Evolutionary conservation across 2,888 invertebrate genomes (phyloP).

Genomic region (Serripes groenlandicus): DNA sequence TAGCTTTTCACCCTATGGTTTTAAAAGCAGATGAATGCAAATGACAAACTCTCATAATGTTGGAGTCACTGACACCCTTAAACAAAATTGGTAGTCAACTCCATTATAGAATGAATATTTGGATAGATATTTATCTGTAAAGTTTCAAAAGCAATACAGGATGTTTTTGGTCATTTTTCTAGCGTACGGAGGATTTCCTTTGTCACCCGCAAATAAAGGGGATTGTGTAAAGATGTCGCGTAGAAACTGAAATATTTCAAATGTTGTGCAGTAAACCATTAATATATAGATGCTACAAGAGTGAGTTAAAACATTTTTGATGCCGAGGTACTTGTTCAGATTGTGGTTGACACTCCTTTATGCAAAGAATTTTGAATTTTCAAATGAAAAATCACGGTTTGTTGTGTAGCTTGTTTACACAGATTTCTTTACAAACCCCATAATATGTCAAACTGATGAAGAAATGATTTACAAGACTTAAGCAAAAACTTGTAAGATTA

Average conservation of each 20-base stretch:
- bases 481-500: no score
- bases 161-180: constrained; percentile 17
- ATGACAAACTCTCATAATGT: no score
- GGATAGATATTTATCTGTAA: constrained; percentile 25
- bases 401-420: no score
- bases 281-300: neutral
- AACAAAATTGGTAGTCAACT: no score
- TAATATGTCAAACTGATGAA: no score
- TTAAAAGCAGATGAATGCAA: no score
- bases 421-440: no score
- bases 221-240: constrained; percentile 61
- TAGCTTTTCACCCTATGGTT: no score
- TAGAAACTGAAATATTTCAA: constrained; percentile 53
- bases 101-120: no score
- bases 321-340: neutral
- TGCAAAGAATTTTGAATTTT: constrained; percentile 12
- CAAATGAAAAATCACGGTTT: no score
- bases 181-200: constrained; percentile 14
- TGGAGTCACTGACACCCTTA: no score
- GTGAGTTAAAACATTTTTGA: neutral
- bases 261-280: constrained; percentile 11
- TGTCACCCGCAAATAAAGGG: constrained; percentile 22
- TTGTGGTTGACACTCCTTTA: constrained; percentile 22
- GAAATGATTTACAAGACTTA: no score
- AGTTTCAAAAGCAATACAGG: constrained; percentile 24